Conservation (phyloP, 2,797 vertebrate species). For the Sparus aurata region DNA sequence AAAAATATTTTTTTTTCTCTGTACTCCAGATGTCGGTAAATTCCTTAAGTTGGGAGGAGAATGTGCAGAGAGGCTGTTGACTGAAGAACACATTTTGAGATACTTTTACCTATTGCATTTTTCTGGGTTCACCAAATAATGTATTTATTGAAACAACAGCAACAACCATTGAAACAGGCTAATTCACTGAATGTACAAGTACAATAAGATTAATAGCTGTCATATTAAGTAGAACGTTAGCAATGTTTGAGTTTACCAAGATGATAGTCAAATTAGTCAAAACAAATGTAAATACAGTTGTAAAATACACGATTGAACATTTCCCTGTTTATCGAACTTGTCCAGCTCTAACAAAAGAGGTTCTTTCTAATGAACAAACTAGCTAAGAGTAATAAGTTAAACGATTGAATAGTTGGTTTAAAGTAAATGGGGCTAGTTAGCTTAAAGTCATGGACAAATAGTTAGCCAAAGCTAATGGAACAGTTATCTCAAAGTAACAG, state of each 20-base stretch:
- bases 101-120: background rate
- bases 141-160: no score
- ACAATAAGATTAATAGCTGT: background rate
- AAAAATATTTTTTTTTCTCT: background rate
- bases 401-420: background rate
- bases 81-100: background rate
- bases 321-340: background rate
- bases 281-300: background rate
- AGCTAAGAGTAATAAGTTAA: background rate
- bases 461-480: no score
- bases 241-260: background rate
- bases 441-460: no score
- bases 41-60: background rate
- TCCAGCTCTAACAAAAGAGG: no score
- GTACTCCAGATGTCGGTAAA: constrained; percentile 19
- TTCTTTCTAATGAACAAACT: no score
- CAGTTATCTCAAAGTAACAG: no score
- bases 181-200: background rate
- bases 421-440: no score
- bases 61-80: background rate
- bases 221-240: no score
- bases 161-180: background rate
- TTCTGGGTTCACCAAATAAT: background rate
- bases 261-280: background rate
- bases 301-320: background rate